Base-by-base conservation (phyloP, 1,140 invertebrate species). In the Homalodisca vitripennis region DNA sequence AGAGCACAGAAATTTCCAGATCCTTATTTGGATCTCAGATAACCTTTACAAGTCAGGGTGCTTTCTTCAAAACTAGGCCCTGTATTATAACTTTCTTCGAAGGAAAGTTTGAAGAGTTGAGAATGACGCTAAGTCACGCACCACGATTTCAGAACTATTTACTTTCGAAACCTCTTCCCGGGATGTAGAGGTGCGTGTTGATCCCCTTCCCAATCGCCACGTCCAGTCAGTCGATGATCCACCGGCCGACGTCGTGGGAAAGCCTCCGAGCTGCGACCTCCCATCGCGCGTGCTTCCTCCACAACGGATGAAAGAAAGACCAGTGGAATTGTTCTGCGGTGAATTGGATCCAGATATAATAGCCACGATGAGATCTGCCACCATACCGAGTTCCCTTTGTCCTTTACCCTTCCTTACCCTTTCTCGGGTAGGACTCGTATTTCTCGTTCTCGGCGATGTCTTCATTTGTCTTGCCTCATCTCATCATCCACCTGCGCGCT, bases 241-340 rank as follows among this genome's bases (percentile, higher is more conserved):
- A 2, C 3, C n/a, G 48, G n/a, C n/a, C n/a, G n/a, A n/a, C n/a
- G 24, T 66, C 63, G 63, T 66, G 63, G 63, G 63, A 66, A 66
- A 13, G 55, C 55, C 32, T 29, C 12, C 62, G 10, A 46, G 41
- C 32, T 20, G 10, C 63, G 63, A 47, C 63, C 63, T 41, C 63
- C 63, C 63, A 66, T 66, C 63, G 63, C 63, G 63, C 63, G 63
- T 66, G 63, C 34, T 66, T 66, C 63, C 63, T 66, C 24, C 41
- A 41, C 24, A 22, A 64, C 55, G 55, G 55, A 60, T 30, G 14
- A 60, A 60, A 26, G 29, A 60, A 60, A 60, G 55, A 60, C 55
- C 55, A 60, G 24, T 27, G 55, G 55, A 29, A 60, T 60, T 60
- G 55, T 60, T 60, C 55, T 60, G 48, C 6, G 55, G 55, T 60